A percentile compares a stretch with the other conserved stretches of the same genome.
Evolutionary conservation across 2,797 vertebrate genomes (phyloP).

Genomic region (Ctenochaetus hawaiiensis): DNA sequence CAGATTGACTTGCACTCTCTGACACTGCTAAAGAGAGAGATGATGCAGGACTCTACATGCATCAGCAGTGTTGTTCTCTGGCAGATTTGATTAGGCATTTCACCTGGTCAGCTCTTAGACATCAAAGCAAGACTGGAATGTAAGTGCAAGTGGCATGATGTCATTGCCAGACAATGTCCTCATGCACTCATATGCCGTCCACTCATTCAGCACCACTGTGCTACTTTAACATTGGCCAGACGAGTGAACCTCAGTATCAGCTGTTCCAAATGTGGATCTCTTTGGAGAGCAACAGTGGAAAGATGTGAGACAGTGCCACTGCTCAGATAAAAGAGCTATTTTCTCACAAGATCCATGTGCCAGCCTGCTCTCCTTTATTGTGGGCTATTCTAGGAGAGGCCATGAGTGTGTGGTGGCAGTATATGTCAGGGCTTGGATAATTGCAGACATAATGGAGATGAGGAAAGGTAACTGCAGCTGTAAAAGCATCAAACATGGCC

Average conservation of each 20-base stretch:
- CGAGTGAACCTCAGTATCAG: constrained; percentile 71
- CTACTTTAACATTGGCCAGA: constrained; percentile 76
- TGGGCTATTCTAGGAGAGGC: constrained; percentile 57
- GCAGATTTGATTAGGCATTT: constrained; percentile 51
- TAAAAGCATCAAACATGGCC: constrained; percentile 26
- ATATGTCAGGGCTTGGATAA: constrained; percentile 63
- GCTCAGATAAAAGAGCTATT: constrained; percentile 83
- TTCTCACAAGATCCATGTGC: constrained; percentile 71
- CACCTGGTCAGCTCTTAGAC: constrained; percentile 70
- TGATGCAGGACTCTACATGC: constrained; percentile 17
- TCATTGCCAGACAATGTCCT: constrained; percentile 67
- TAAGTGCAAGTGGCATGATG: constrained; percentile 64
- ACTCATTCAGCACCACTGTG: constrained; percentile 64
- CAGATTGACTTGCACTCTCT: background rate
- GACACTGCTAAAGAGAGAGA: constrained; percentile 24
- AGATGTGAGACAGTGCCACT: constrained; percentile 70
- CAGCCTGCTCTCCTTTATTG: constrained; percentile 52
- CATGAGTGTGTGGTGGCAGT: constrained; percentile 36
- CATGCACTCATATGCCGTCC: constrained; percentile 52
- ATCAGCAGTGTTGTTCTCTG: constrained; percentile 36
- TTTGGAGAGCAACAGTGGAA: constrained; percentile 75
- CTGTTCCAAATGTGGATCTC: constrained; percentile 78
- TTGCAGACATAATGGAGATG: constrained; percentile 46
- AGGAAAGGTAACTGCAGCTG: constrained; percentile 19
- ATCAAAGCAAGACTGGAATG: constrained; percentile 68